Evolutionary conservation across 1,140 invertebrate genomes (phyloP).

Genomic region (Papilio dardanus): DNA sequence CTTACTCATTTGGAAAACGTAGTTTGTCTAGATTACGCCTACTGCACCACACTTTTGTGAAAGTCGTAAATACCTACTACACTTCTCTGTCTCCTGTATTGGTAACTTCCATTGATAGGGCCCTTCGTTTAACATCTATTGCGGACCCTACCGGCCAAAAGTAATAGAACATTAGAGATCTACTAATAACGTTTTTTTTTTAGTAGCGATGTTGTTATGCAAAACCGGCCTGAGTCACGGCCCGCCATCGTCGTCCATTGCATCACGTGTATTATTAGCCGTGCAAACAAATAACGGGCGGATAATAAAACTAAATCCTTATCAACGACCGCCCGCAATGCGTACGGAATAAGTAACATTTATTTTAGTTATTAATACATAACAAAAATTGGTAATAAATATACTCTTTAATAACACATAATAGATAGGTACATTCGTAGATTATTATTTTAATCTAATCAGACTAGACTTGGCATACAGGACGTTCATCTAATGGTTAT

Average conservation of each 20-base stretch:
- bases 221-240: slow-evolving; percentile 24
- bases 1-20: too few species aligned
- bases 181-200: not conserved
- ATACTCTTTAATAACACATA: not conserved
- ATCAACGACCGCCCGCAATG: slow-evolving; percentile 27
- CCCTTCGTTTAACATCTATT: too few species aligned
- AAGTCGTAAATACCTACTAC: too few species aligned
- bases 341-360: not conserved
- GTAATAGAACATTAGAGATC: not conserved
- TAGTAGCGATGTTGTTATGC: slow-evolving; percentile 20
- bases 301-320: slow-evolving; percentile 30
- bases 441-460: not conserved
- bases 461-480: not conserved
- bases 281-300: not conserved
- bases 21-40: too few species aligned
- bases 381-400: not conserved
- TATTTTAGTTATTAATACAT: not conserved
- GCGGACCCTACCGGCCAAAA: not conserved
- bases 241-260: slow-evolving; percentile 20
- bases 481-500: not conserved
- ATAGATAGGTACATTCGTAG: not conserved
- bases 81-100: too few species aligned
- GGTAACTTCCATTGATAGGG: too few species aligned
- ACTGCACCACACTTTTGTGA: too few species aligned
- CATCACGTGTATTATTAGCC: slow-evolving; percentile 30